These are phyloP conservation scores for Coenonympha arcania DNA, from an alignment of 2,888 invertebrate genomes.

Conservation along the genomic window DNA sequence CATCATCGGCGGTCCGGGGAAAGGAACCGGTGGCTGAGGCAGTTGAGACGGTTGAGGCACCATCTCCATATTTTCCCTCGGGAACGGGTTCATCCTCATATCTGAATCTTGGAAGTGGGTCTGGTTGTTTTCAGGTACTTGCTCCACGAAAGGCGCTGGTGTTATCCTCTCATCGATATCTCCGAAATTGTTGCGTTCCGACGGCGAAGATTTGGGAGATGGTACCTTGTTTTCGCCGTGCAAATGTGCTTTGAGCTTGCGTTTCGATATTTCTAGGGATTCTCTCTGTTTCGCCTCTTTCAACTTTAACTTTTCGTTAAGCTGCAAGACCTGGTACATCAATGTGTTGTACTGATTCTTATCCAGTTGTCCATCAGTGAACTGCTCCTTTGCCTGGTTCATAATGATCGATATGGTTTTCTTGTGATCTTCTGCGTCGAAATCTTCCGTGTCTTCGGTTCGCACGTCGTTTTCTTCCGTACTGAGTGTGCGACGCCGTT, in stretches of 20 bases:
- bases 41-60: too few relatives aligned
- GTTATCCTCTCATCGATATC: constrained; percentile 71
- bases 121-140: constrained; percentile 50
- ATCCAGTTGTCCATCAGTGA: constrained; percentile 81
- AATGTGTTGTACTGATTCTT: constrained; percentile 83
- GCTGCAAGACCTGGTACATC: constrained; percentile 83
- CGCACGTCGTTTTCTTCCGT: constrained; percentile 71
- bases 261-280: constrained; percentile 72
- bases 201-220: constrained; percentile 64
- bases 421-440: constrained; percentile 74
- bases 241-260: constrained; percentile 55
- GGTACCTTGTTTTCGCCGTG: constrained; percentile 59
- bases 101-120: constrained; percentile 53
- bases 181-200: constrained; percentile 54
- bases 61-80: constrained; percentile 39
- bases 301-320: constrained; percentile 83
- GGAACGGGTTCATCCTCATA: constrained; percentile 49
- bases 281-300: constrained; percentile 84
- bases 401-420: constrained; percentile 84
- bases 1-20: constrained; percentile 50
- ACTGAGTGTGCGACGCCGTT: constrained; percentile 68
- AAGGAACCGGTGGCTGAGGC: constrained; percentile 31
- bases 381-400: constrained; percentile 85
- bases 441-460: constrained; percentile 62
- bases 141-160: constrained; percentile 48